These are phyloP conservation scores for Hypsopygia costalis DNA, from an alignment of 2,888 invertebrate species.

Conservation along the genomic window DNA sequence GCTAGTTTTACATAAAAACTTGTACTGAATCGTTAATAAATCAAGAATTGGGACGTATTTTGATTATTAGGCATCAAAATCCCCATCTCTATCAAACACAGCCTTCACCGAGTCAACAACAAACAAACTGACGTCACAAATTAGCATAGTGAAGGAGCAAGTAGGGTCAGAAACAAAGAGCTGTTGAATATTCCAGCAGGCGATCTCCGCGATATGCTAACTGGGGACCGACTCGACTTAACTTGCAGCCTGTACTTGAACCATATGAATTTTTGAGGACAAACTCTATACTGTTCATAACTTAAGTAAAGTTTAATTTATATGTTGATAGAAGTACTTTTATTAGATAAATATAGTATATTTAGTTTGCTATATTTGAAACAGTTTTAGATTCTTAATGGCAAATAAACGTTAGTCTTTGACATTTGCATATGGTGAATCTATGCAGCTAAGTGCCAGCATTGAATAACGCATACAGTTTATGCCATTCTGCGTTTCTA, in stretches of 20 bases:
- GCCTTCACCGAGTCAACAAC: constrained; percentile 20
- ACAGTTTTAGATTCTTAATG: no score
- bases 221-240: constrained; percentile 33
- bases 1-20: no score
- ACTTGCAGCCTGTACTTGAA: constrained; percentile 33
- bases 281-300: background rate
- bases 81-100: constrained; percentile 17
- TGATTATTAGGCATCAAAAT: constrained; percentile 12
- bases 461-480: no score
- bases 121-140: constrained; percentile 41
- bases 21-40: no score
- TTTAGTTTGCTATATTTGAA: no score
- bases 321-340: no score
- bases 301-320: no score
- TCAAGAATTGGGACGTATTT: background rate
- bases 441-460: no score
- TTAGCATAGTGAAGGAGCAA: constrained; percentile 65
- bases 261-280: constrained; percentile 16
- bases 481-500: no score
- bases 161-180: constrained; percentile 73
- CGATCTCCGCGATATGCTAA: constrained; percentile 68
- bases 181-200: constrained; percentile 72
- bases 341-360: no score
- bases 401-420: no score
- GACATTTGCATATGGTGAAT: no score